A percentile compares a stretch with the other conserved stretches of the same genome.
phyloP scores from a whole-genome alignment of 1,140 invertebrate genomes.

The Drosophila lowei region DNA sequence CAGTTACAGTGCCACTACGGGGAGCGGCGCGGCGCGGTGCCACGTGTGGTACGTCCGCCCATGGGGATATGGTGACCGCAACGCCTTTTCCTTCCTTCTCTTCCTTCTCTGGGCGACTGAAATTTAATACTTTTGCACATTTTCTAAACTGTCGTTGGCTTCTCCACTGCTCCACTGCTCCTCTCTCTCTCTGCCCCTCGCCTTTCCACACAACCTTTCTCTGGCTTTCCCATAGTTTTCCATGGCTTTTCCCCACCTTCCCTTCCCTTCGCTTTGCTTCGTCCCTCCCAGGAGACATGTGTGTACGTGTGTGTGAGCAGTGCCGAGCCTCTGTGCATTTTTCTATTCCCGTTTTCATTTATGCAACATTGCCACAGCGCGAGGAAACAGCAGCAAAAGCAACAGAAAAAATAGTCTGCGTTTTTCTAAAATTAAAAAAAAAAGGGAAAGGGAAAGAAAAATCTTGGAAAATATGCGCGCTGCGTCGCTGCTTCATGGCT shows the following conservation, averaged over 20 bases:
- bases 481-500: slow-evolving; percentile 53
- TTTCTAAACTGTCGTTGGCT: slow-evolving; percentile 59
- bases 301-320: slow-evolving; percentile 14
- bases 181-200: neutral
- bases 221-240: too few relatives aligned
- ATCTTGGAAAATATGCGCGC: slow-evolving; percentile 47
- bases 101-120: slow-evolving; percentile 38
- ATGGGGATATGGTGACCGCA: slow-evolving; percentile 23
- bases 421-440: slow-evolving; percentile 64
- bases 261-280: neutral
- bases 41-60: neutral
- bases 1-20: too few relatives aligned
- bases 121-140: slow-evolving; percentile 60
- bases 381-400: slow-evolving; percentile 27
- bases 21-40: too few relatives aligned
- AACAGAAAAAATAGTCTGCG: slow-evolving; percentile 40
- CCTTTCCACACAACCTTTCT: too few relatives aligned
- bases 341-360: slow-evolving; percentile 57
- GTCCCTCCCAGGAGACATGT: slow-evolving; percentile 26
- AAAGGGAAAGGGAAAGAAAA: neutral
- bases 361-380: slow-evolving; percentile 49
- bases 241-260: too few relatives aligned
- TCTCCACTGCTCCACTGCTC: neutral
- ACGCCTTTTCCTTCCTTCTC: slow-evolving; percentile 1
- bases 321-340: slow-evolving; percentile 42